Conservation (phyloP, 2,797 vertebrate genomes). For the Microcaecilia unicolor region DNA sequence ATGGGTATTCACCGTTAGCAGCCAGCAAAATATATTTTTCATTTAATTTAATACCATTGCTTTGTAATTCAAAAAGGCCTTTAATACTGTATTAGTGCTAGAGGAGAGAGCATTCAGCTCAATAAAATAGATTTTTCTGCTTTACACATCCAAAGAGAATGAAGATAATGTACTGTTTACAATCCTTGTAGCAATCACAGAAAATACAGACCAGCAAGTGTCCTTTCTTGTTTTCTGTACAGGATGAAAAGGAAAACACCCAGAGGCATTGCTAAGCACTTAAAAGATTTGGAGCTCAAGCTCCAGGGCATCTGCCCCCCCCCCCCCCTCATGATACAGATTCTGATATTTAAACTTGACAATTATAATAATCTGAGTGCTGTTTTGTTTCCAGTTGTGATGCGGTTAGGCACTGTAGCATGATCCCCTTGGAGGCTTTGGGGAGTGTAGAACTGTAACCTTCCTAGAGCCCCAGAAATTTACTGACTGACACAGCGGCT, state of each 20-base stretch:
- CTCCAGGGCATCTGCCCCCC: no score
- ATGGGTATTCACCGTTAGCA: conserved; percentile 1
- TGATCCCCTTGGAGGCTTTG: no score
- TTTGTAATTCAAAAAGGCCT: conserved; percentile 10
- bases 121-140: conserved; percentile 30
- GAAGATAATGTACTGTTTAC: conserved; percentile 26
- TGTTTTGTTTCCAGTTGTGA: no score
- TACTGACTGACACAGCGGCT: no score
- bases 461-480: no score
- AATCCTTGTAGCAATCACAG: conserved; percentile 17
- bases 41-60: conserved; percentile 30
- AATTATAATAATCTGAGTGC: no score
- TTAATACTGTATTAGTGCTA: conserved; percentile 27
- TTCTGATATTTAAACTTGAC: no score
- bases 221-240: not conserved
- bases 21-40: conserved; percentile 21
- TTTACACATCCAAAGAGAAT: conserved; percentile 30
- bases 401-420: no score
- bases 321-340: no score
- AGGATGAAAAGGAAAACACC: conserved; percentile 2
- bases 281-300: no score
- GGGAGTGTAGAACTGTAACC: no score
- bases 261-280: no score
- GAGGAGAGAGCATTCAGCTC: conserved; percentile 16
- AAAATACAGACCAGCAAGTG: conserved; percentile 13